Percentiles rank a stretch among this genome's conserved stretches.
Evolutionary conservation across 2,888 invertebrate genomes (phyloP).

Genomic region (Lydus trimaculatus): DNA sequence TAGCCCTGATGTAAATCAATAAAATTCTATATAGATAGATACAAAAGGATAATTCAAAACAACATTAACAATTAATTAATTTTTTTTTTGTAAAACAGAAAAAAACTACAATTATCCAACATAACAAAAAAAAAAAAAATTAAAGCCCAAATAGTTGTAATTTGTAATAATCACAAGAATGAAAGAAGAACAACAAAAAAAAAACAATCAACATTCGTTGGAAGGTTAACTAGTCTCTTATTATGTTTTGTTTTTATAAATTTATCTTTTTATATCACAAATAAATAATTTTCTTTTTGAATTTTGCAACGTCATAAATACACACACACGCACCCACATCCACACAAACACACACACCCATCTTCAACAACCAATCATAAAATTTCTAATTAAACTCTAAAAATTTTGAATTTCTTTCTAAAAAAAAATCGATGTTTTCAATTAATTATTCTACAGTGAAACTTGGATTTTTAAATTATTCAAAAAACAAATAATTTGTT

Average conservation of each 20-base stretch:
- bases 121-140: neutral
- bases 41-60: neutral
- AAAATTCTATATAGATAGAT: too few species aligned
- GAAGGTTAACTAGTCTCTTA: slow-evolving; percentile 1
- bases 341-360: neutral
- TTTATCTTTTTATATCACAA: neutral
- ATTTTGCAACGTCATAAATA: neutral
- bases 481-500: too few species aligned
- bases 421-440: neutral
- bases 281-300: neutral
- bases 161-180: neutral
- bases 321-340: neutral
- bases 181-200: neutral
- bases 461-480: too few species aligned
- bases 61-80: neutral
- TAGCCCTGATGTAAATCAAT: too few species aligned
- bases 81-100: neutral
- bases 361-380: neutral
- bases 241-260: neutral
- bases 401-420: neutral
- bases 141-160: neutral
- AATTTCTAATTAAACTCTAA: neutral
- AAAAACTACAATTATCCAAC: neutral
- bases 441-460: neutral
- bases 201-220: neutral